phyloP scores from a whole-genome alignment of 2,797 vertebrate genomes.

The Halcyon chelicuti region DNA sequence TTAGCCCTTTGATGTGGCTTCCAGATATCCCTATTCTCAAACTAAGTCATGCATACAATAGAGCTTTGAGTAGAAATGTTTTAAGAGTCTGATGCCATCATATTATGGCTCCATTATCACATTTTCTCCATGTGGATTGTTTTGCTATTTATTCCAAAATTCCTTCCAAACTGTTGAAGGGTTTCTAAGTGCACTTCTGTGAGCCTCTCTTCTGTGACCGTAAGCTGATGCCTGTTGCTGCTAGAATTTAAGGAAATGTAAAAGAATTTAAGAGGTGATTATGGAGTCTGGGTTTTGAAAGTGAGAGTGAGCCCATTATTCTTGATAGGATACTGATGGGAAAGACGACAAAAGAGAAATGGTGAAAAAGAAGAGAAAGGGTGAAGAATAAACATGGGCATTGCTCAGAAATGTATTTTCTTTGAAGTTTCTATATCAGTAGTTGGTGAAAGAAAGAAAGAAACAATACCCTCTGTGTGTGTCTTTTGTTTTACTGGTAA shows the following conservation, averaged over 20 bases:
- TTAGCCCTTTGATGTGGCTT: constrained; percentile 62
- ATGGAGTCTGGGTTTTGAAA: background rate
- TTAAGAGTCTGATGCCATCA: constrained; percentile 40
- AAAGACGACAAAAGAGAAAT: background rate
- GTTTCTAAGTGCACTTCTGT: background rate
- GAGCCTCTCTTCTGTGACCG: background rate
- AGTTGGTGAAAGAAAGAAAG: constrained; percentile 8
- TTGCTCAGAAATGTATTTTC: background rate
- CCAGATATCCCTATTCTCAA: constrained; percentile 31
- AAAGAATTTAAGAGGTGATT: background rate
- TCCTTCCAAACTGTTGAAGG: constrained; percentile 7
- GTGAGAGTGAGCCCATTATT: background rate
- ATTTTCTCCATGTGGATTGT: constrained; percentile 24
- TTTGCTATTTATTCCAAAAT: constrained; percentile 16
- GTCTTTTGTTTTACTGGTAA: constrained; percentile 13
- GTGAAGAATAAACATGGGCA: background rate
- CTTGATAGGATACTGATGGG: background rate
- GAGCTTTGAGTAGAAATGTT: constrained; percentile 25
- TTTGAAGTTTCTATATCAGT: background rate
- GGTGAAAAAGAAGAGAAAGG: background rate
- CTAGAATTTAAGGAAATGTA: background rate
- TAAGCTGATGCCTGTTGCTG: background rate
- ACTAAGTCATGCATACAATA: constrained; percentile 44
- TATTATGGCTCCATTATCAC: constrained; percentile 3
- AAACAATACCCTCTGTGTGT: background rate